A percentile compares a stretch with the other conserved stretches of the same genome.
Evolutionary conservation across 2,797 vertebrate genomes (phyloP).

Genomic region (Protosalanx chinensis): DNA sequence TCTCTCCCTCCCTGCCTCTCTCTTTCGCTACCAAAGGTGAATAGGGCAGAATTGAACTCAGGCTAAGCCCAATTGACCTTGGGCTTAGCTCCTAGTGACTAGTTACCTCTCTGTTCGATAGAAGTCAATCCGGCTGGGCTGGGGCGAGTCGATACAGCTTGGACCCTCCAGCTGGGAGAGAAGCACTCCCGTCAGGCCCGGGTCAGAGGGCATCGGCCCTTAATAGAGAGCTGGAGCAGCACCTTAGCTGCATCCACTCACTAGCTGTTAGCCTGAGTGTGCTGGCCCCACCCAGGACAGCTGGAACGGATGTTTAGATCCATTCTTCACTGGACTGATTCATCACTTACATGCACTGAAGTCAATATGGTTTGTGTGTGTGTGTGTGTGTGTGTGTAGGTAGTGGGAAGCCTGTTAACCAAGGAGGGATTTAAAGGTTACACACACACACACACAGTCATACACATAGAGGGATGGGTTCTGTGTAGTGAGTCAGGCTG

Average conservation of each 20-base stretch:
- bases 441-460: background rate
- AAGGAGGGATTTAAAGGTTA: constrained; percentile 1
- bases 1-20: too few species aligned
- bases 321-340: background rate
- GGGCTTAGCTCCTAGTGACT: too few species aligned
- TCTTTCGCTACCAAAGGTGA: background rate
- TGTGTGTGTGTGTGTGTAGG: too few species aligned
- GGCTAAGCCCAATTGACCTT: too few species aligned
- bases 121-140: too few species aligned
- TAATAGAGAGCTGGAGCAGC: background rate
- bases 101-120: too few species aligned
- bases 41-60: constrained; percentile 7
- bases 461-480: background rate
- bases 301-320: background rate
- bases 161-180: too few species aligned
- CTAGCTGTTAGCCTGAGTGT: background rate
- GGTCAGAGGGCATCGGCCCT: background rate
- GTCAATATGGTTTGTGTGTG: background rate
- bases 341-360: background rate
- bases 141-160: too few species aligned
- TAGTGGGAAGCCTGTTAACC: background rate
- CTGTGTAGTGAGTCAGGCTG: background rate
- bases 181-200: too few species aligned
- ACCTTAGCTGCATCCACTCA: background rate
- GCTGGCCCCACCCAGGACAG: background rate